phyloP scores from a whole-genome alignment of 2,888 invertebrate genomes.

The Biston betularia region DNA sequence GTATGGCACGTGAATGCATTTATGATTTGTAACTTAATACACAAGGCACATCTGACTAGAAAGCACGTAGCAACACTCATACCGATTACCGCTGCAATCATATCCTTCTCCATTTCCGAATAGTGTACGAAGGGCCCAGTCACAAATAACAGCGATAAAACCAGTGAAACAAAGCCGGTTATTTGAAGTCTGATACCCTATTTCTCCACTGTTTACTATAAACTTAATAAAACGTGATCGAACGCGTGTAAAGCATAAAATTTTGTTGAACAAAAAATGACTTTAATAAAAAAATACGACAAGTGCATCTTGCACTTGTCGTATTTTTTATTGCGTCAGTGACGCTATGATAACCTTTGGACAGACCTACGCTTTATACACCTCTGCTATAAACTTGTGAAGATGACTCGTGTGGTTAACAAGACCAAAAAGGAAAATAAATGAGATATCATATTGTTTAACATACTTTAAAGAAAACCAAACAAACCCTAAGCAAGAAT shows the following conservation, averaged over 20 bases:
- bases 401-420: slow-evolving; percentile 53
- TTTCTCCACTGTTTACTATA: slow-evolving; percentile 26
- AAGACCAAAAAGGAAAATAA: slow-evolving; percentile 53
- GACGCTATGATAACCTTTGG: slow-evolving; percentile 68
- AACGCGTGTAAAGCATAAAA: slow-evolving; percentile 56
- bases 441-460: slow-evolving; percentile 44
- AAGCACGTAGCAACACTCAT: slow-evolving; percentile 55
- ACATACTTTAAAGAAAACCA: slow-evolving; percentile 28
- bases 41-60: slow-evolving; percentile 54
- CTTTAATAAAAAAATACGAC: too few species aligned
- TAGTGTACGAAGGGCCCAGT: slow-evolving; percentile 53
- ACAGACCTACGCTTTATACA: slow-evolving; percentile 50
- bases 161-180: slow-evolving; percentile 38
- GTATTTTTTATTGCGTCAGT: slow-evolving; percentile 20
- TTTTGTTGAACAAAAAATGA: slow-evolving; percentile 63
- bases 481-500: slow-evolving; percentile 17
- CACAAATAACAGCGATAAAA: slow-evolving; percentile 23
- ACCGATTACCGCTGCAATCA: slow-evolving; percentile 52
- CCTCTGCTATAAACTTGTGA: slow-evolving; percentile 40
- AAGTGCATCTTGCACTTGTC: slow-evolving; percentile 53
- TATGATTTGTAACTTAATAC: slow-evolving; percentile 50
- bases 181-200: slow-evolving; percentile 45
- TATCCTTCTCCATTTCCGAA: slow-evolving; percentile 51
- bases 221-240: slow-evolving; percentile 48
- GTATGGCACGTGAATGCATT: slow-evolving; percentile 27